Conservation (phyloP, 1,140 invertebrate species). For the Dryas iulia region DNA sequence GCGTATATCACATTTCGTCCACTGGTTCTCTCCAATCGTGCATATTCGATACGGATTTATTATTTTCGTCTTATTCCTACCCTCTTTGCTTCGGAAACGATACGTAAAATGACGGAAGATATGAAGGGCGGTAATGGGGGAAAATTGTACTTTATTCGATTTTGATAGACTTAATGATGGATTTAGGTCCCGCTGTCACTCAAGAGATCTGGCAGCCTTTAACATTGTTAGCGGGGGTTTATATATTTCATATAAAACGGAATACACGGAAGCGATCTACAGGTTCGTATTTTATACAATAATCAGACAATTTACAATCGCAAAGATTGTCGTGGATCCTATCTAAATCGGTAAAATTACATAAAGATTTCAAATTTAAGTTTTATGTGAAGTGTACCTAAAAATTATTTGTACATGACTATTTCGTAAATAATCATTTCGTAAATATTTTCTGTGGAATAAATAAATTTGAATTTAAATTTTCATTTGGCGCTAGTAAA, state of each 20-base stretch:
- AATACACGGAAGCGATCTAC: background rate
- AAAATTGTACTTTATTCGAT: conserved; percentile 78
- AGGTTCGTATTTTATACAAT: background rate
- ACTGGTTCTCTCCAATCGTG: conserved; percentile 58
- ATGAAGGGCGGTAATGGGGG: conserved; percentile 75
- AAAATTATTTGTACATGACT: too few species aligned
- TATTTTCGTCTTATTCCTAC: conserved; percentile 72
- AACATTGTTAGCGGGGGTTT: conserved; percentile 29
- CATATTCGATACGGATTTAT: conserved; percentile 75
- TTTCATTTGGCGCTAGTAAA: too few species aligned
- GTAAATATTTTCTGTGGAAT: too few species aligned
- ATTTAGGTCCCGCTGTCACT: conserved; percentile 67
- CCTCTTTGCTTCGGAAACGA: conserved; percentile 74
- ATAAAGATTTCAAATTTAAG: too few species aligned
- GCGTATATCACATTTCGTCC: conserved; percentile 59
- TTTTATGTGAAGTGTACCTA: too few species aligned
- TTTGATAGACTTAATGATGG: conserved; percentile 76
- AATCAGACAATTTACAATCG: background rate
- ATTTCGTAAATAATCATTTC: too few species aligned
- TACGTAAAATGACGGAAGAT: conserved; percentile 77
- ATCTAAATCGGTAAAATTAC: too few species aligned
- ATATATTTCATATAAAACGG: conserved; percentile 4
- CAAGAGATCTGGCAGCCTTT: conserved; percentile 42
- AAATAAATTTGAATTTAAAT: too few species aligned
- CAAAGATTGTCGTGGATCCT: too few species aligned